Conservation (phyloP, 2,113 vertebrate species). For the Sapajus apella region DNA sequence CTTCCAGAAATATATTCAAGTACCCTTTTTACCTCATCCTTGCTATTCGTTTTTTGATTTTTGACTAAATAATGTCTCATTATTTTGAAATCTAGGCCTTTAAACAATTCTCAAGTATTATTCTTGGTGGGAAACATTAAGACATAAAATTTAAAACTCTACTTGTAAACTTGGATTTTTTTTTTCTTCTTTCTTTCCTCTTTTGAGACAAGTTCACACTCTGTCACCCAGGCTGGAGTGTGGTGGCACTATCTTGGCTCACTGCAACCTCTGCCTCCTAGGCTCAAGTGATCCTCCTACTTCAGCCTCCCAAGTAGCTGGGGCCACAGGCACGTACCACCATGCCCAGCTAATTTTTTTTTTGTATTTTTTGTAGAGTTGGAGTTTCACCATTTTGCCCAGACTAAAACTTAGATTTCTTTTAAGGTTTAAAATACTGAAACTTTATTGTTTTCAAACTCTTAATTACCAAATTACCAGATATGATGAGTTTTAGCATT, state of each 20-base stretch:
- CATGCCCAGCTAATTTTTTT: too few relatives aligned
- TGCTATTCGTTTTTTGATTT: not conserved
- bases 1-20: not conserved
- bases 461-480: not conserved
- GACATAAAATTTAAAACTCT: not conserved
- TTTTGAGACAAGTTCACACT: too few relatives aligned
- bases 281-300: too few relatives aligned
- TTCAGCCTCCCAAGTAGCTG: too few relatives aligned
- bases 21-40: not conserved
- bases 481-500: not conserved
- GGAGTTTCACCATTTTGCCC: too few relatives aligned
- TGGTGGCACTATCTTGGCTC: too few relatives aligned
- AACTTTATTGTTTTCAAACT: constrained; percentile 6
- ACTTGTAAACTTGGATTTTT: constrained; percentile 32
- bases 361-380: too few relatives aligned
- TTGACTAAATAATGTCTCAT: not conserved
- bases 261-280: too few relatives aligned
- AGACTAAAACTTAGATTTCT: not conserved
- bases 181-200: not conserved
- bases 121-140: not conserved
- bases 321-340: too few relatives aligned
- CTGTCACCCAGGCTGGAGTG: too few relatives aligned
- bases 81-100: constrained; percentile 13
- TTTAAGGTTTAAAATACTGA: constrained; percentile 8
- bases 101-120: not conserved